Evolutionary conservation across 2,888 invertebrate species (phyloP).

Genomic region (Augiades crinisus): DNA sequence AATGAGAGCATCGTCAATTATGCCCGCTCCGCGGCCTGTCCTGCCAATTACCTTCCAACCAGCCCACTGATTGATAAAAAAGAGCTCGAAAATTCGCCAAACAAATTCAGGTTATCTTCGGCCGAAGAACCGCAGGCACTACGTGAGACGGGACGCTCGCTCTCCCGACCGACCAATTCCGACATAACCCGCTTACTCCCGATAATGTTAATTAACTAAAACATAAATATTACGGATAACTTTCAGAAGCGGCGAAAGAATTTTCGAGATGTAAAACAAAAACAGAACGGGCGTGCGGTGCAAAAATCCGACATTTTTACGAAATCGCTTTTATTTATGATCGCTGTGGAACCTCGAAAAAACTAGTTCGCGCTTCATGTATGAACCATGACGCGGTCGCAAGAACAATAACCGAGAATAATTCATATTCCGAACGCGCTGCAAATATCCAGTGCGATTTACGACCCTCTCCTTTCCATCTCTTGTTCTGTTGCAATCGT

Average conservation of each 20-base stretch:
- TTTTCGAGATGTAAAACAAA: slow-evolving; percentile 35
- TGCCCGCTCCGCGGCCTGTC: slow-evolving; percentile 59
- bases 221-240: slow-evolving; percentile 45
- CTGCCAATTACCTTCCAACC: slow-evolving; percentile 66
- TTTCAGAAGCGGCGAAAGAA: slow-evolving; percentile 41
- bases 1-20: slow-evolving; percentile 78
- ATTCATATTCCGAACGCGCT: slow-evolving; percentile 80
- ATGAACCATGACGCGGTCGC: slow-evolving; percentile 78
- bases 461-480: slow-evolving; percentile 53
- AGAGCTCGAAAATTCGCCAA: slow-evolving; percentile 68
- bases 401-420: slow-evolving; percentile 78
- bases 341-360: slow-evolving; percentile 58
- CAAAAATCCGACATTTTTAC: slow-evolving; percentile 59
- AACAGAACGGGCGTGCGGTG: slow-evolving; percentile 46
- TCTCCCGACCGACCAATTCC: slow-evolving; percentile 53
- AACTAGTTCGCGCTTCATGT: slow-evolving; percentile 80
- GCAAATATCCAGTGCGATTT: slow-evolving; percentile 74
- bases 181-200: slow-evolving; percentile 47
- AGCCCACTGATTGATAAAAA: slow-evolving; percentile 77
- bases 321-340: slow-evolving; percentile 64
- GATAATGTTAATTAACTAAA: slow-evolving; percentile 60
- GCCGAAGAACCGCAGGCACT: slow-evolving; percentile 51
- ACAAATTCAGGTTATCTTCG: slow-evolving; percentile 71
- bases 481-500: slow-evolving; percentile 54
- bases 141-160: slow-evolving; percentile 39